These are phyloP conservation scores for Lates calcarifer DNA, from an alignment of 2,113 vertebrate genomes.

Conservation along the genomic window DNA sequence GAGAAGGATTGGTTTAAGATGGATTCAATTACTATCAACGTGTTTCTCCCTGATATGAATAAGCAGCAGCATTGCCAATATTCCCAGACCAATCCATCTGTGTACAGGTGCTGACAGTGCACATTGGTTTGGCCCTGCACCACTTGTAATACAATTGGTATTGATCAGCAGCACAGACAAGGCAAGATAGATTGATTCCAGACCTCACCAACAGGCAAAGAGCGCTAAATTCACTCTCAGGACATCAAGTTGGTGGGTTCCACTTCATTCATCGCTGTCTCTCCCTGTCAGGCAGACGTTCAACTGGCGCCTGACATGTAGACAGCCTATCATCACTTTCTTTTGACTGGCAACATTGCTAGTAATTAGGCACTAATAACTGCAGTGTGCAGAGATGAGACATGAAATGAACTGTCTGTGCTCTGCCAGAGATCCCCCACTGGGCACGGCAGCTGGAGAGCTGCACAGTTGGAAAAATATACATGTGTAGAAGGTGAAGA, in stretches of 20 bases:
- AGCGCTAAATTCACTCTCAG: slow-evolving; percentile 41
- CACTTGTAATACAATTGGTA: slow-evolving; percentile 78
- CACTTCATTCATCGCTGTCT: slow-evolving; percentile 49
- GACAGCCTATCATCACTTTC: slow-evolving; percentile 60
- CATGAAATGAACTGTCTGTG: slow-evolving; percentile 38
- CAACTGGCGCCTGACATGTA: slow-evolving; percentile 32
- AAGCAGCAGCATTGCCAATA: slow-evolving; percentile 56
- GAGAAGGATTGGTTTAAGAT: slow-evolving; percentile 32
- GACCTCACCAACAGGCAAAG: slow-evolving; percentile 48
- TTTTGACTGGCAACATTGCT: slow-evolving; percentile 49
- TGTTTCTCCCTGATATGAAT: slow-evolving; percentile 59
- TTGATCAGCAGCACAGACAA: slow-evolving; percentile 73
- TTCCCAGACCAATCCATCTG: slow-evolving; percentile 49
- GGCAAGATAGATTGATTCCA: slow-evolving; percentile 72
- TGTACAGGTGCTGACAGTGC: slow-evolving; percentile 76
- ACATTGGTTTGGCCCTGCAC: slow-evolving; percentile 58
- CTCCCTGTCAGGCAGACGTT: slow-evolving; percentile 38
- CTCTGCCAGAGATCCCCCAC: slow-evolving; percentile 39
- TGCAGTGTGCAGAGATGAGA: slow-evolving; percentile 44
- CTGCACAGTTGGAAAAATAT: not conserved
- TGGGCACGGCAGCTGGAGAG: slow-evolving; percentile 12
- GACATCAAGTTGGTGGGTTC: slow-evolving; percentile 39
- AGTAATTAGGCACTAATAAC: slow-evolving; percentile 55
- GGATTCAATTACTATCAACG: slow-evolving; percentile 52
- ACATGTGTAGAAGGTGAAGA: not conserved